Conservation (phyloP, 2,888 invertebrate genomes). For the Dicycla oo region DNA sequence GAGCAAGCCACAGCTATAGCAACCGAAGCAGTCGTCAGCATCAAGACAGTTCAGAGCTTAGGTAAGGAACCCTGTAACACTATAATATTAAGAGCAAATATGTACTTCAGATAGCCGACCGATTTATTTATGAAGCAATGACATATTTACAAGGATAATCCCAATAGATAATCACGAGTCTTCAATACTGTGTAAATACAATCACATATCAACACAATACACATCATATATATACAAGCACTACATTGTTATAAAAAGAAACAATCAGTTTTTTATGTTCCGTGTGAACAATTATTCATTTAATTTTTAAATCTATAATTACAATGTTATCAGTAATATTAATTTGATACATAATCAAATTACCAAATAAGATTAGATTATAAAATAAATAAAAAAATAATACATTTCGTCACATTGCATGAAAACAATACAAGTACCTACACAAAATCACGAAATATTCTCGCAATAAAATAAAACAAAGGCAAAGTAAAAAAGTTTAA, state of each 20-base stretch:
- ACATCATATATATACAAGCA: neutral
- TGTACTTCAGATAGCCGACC: neutral
- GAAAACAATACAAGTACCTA: too few relatives aligned
- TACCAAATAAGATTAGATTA: neutral
- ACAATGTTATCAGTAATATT: neutral
- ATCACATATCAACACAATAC: too few relatives aligned
- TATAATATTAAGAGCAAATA: neutral
- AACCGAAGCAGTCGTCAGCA: constrained; percentile 92
- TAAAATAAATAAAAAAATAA: neutral
- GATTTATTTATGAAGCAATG: neutral
- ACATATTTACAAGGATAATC: neutral
- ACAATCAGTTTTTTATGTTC: too few relatives aligned
- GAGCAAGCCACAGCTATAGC: constrained; percentile 92
- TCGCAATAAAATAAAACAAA: neutral
- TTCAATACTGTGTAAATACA: too few relatives aligned
- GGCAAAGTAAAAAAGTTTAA: too few relatives aligned
- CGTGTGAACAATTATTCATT: neutral
- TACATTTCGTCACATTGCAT: neutral
- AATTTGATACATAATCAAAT: neutral
- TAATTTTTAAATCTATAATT: neutral
- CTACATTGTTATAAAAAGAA: neutral
- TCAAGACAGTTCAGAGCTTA: constrained; percentile 92
- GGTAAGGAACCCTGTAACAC: constrained; percentile 76
- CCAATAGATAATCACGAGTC: neutral
- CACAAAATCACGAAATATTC: neutral